A percentile compares a stretch with the other conserved stretches of the same genome.
Conservation (phyloP, 1,140 invertebrate genomes). For the Euwallacea similis region DNA sequence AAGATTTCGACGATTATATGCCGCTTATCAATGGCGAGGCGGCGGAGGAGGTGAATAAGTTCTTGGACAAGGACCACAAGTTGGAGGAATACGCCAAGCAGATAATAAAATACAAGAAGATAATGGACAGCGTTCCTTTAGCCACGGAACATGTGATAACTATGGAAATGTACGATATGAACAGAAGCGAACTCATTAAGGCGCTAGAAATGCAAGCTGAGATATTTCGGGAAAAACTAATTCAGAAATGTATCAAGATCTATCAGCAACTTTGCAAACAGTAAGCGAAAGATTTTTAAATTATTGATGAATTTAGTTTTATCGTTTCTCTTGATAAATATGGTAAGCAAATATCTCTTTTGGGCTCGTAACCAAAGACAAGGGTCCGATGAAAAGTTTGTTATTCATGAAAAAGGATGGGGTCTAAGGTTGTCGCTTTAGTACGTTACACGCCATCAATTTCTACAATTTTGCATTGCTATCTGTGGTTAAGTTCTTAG, state of each 20-base stretch:
- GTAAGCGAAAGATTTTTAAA: constrained; percentile 57
- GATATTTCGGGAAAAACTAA: constrained; percentile 69
- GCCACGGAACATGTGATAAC: constrained; percentile 68
- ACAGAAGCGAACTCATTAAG: constrained; percentile 77
- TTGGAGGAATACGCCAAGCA: constrained; percentile 70
- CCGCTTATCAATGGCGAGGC: constrained; percentile 74
- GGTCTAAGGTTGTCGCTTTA: too few species aligned
- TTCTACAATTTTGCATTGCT: too few species aligned
- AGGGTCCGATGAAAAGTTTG: too few species aligned
- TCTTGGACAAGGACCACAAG: constrained; percentile 65
- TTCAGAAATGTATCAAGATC: constrained; percentile 74
- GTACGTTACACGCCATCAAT: too few species aligned
- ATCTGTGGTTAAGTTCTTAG: too few species aligned
- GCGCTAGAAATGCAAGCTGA: constrained; percentile 69
- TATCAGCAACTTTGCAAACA: constrained; percentile 77
- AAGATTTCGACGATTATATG: constrained; percentile 81
- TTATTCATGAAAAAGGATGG: too few species aligned
- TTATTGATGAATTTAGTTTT: not conserved
- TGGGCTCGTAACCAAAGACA: too few species aligned
- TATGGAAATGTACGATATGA: constrained; percentile 84
- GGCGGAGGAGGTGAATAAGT: constrained; percentile 63
- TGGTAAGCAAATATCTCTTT: too few species aligned
- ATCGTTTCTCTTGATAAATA: not conserved
- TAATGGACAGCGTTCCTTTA: constrained; percentile 66
- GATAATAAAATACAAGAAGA: constrained; percentile 66